A percentile compares a stretch with the other conserved stretches of the same genome.
Evolutionary conservation across 2,113 vertebrate genomes (phyloP).

Genomic region (Alouatta palliata): DNA sequence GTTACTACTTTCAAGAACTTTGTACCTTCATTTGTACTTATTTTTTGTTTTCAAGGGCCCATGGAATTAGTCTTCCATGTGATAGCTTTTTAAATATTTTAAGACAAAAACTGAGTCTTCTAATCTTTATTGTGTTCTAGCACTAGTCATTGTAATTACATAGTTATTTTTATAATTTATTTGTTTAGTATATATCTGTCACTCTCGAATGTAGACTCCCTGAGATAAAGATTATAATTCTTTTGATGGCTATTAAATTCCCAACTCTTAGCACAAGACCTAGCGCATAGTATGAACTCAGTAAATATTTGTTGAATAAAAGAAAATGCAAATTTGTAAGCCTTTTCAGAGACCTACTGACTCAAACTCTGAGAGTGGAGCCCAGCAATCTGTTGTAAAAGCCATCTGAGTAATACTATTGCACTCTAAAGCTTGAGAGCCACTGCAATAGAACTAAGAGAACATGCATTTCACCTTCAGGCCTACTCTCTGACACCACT

Average conservation of each 20-base stretch:
- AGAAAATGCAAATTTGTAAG: background rate
- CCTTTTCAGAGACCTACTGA: background rate
- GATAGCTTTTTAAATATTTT: constrained; percentile 27
- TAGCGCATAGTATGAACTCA: background rate
- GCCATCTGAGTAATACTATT: background rate
- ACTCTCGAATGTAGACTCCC: constrained; percentile 7
- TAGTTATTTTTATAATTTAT: constrained; percentile 60
- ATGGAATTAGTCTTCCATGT: constrained; percentile 13
- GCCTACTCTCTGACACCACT: background rate
- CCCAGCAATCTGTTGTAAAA: background rate
- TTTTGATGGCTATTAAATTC: constrained; percentile 27
- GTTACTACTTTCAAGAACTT: background rate
- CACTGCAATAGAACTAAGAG: background rate
- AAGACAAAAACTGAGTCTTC: constrained; percentile 36
- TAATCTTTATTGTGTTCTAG: constrained; percentile 23
- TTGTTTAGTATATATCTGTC: constrained; percentile 39
- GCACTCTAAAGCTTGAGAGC: background rate
- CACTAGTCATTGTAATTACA: constrained; percentile 9
- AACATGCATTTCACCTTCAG: constrained; percentile 18
- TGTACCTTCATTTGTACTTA: background rate
- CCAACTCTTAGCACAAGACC: constrained; percentile 21
- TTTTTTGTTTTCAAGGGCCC: constrained; percentile 1
- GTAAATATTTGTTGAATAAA: constrained; percentile 35
- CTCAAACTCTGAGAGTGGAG: background rate
- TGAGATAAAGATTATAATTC: constrained; percentile 25